Evolutionary conservation across 2,113 vertebrate species (phyloP).

Genomic region (Puma concolor): DNA sequence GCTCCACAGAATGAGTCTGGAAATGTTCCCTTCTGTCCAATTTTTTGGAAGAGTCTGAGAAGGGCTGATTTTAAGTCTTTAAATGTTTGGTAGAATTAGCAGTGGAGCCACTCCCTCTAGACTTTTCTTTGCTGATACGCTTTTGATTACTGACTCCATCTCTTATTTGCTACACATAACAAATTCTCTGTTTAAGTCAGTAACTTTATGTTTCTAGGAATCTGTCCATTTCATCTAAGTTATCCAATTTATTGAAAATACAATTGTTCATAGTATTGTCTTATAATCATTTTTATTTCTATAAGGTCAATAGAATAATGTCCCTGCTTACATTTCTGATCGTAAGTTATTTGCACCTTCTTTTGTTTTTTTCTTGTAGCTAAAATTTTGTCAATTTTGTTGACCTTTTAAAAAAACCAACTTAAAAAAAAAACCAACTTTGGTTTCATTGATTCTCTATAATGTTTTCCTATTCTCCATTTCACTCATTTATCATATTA

Average conservation of each 20-base stretch:
- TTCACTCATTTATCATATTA: background rate
- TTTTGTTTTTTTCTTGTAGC: slow-evolving; percentile 10
- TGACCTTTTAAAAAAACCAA: slow-evolving; percentile 17
- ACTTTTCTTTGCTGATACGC: background rate
- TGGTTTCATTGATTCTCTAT: background rate
- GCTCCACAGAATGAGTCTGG: background rate
- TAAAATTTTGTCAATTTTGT: background rate
- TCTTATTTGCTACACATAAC: background rate
- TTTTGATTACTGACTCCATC: slow-evolving; percentile 10
- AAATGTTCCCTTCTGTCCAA: background rate
- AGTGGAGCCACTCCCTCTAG: background rate
- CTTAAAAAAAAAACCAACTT: background rate
- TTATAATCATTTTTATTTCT: slow-evolving; percentile 8
- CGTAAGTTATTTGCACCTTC: background rate
- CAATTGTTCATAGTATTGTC: background rate
- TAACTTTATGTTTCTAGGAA: slow-evolving; percentile 26
- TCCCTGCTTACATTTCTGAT: slow-evolving; percentile 23
- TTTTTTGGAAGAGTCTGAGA: slow-evolving; percentile 27
- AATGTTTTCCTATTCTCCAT: slow-evolving; percentile 26
- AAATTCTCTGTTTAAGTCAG: background rate
- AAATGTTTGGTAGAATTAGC: background rate
- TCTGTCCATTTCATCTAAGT: background rate
- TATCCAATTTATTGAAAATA: slow-evolving; percentile 24
- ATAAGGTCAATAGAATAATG: background rate
- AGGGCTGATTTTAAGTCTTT: background rate